Conservation (phyloP, 2,113 vertebrate genomes). For the Pogonocichla stellata region DNA sequence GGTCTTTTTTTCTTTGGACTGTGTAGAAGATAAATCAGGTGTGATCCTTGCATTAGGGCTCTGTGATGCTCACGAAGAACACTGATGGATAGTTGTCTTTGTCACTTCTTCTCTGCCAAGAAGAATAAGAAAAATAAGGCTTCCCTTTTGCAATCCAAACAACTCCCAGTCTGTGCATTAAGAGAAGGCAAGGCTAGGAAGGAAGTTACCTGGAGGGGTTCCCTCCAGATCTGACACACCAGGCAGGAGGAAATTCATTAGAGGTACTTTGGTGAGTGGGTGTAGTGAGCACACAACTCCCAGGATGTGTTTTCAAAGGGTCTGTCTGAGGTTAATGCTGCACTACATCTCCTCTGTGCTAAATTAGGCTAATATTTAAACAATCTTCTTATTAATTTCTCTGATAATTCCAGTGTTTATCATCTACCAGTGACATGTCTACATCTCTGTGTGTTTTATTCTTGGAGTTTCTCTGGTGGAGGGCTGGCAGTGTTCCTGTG, state of each 20-base stretch:
- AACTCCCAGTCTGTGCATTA: neutral
- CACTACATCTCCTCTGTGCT: neutral
- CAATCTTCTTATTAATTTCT: constrained; percentile 14
- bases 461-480: neutral
- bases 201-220: neutral
- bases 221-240: neutral
- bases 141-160: neutral
- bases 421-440: neutral
- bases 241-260: constrained; percentile 12
- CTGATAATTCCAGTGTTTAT: constrained; percentile 16
- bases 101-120: neutral
- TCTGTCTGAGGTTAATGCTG: constrained; percentile 46
- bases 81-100: neutral
- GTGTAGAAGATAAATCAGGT: neutral
- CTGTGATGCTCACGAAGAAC: neutral
- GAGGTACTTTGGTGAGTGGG: neutral
- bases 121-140: neutral
- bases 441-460: neutral
- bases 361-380: constrained; percentile 51
- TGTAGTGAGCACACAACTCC: neutral
- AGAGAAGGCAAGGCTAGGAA: neutral
- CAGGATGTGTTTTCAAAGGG: constrained; percentile 5
- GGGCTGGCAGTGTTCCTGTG: neutral
- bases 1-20: neutral
- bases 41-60: neutral